Conservation (phyloP, 2,888 invertebrate species). For the Baccha elongata region DNA sequence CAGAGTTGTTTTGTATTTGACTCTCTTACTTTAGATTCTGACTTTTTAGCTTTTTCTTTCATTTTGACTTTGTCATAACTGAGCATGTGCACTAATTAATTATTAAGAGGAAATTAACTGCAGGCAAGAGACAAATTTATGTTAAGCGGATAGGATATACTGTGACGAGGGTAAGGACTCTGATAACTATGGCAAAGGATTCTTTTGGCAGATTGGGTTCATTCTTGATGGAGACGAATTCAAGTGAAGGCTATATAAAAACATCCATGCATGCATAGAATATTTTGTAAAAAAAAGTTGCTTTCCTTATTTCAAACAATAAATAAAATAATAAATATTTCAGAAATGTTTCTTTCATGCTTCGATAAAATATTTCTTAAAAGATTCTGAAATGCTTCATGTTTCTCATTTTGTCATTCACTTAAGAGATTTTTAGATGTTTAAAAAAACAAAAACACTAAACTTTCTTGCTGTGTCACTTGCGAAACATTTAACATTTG, state of each 20-base stretch:
- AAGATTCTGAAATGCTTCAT: too few relatives aligned
- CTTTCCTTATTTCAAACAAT: too few relatives aligned
- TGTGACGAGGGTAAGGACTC: background rate
- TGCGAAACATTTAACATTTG: too few relatives aligned
- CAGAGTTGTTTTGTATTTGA: constrained; percentile 14
- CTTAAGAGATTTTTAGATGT: too few relatives aligned
- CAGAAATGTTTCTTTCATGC: background rate
- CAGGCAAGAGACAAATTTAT: constrained; percentile 64
- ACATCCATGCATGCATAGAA: too few relatives aligned
- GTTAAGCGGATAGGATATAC: constrained; percentile 17
- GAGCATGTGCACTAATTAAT: constrained; percentile 70
- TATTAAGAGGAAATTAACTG: constrained; percentile 70
- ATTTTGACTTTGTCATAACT: constrained; percentile 20
- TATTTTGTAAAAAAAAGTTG: too few relatives aligned
- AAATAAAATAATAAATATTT: too few relatives aligned
- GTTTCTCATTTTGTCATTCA: too few relatives aligned
- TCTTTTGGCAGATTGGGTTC: constrained; percentile 13
- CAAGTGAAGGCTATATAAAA: constrained; percentile 12
- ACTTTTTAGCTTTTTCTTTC: constrained; percentile 32
- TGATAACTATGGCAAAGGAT: constrained; percentile 14
- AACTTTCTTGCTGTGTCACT: too few relatives aligned
- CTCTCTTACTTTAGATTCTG: constrained; percentile 62
- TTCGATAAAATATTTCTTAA: background rate
- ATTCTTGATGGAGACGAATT: constrained; percentile 10
- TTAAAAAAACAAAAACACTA: too few relatives aligned